Percentiles rank a stretch among this genome's conserved stretches.
Evolutionary conservation across 2,113 vertebrate genomes (phyloP).

Genomic region (Theristicus caerulescens): DNA sequence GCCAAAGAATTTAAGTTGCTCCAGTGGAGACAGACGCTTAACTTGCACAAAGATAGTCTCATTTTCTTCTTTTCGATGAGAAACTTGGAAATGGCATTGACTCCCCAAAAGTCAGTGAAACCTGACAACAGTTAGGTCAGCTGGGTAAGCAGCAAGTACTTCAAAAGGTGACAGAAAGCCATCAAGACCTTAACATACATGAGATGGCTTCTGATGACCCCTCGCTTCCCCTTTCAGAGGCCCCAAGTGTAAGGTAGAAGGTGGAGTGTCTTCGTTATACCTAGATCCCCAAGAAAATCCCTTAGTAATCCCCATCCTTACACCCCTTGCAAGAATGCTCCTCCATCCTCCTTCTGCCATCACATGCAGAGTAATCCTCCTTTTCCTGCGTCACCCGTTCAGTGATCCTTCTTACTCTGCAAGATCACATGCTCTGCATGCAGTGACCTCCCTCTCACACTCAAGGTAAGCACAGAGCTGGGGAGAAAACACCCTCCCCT

Average conservation of each 20-base stretch:
- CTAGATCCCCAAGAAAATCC: background rate
- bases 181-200: background rate
- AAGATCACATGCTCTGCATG: background rate
- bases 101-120: background rate
- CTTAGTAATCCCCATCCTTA: constrained; percentile 3
- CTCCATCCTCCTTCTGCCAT: constrained; percentile 23
- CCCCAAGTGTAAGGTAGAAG: background rate
- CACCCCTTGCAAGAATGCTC: background rate
- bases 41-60: background rate
- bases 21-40: background rate
- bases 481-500: background rate
- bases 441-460: background rate
- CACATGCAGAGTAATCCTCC: constrained; percentile 45
- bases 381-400: constrained; percentile 11
- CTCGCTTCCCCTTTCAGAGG: background rate
- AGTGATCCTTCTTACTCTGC: constrained; percentile 34
- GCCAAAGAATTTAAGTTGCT: background rate
- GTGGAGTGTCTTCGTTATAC: background rate
- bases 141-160: background rate
- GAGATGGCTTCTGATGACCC: background rate
- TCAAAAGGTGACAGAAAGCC: background rate
- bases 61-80: background rate
- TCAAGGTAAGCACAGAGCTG: background rate
- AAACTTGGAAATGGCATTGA: background rate
- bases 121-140: background rate